Conservation (phyloP, 2,113 vertebrate genomes). For the Macquaria australasica region DNA sequence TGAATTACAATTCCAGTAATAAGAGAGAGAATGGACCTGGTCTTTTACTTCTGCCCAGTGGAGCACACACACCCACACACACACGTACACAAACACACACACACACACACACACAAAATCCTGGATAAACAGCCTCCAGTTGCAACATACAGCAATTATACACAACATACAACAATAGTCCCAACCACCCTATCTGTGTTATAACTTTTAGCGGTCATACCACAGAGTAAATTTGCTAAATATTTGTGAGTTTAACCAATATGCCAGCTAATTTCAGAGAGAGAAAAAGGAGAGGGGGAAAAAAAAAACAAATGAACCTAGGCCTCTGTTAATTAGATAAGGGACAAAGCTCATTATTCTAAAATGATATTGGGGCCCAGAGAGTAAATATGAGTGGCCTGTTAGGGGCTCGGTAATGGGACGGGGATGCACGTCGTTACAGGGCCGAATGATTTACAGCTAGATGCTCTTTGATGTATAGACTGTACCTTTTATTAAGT, state of each 20-base stretch:
- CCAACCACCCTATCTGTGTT: constrained; percentile 64
- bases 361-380: constrained; percentile 92
- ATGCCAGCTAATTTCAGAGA: constrained; percentile 88
- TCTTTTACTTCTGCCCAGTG: constrained; percentile 80
- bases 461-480: constrained; percentile 89
- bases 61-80: constrained; percentile 54
- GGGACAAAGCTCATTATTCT: constrained; percentile 98
- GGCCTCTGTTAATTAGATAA: constrained; percentile 96
- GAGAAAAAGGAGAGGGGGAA: constrained; percentile 16
- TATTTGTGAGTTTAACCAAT: constrained; percentile 92
- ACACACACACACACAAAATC: constrained; percentile 40
- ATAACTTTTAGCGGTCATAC: constrained; percentile 77
- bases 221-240: constrained; percentile 90
- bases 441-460: constrained; percentile 90
- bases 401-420: constrained; percentile 87
- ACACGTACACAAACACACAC: constrained; percentile 41
- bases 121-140: constrained; percentile 60
- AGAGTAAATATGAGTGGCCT: constrained; percentile 92
- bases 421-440: constrained; percentile 89
- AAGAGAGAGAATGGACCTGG: constrained; percentile 85
- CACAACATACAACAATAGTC: constrained; percentile 47
- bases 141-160: constrained; percentile 61
- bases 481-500: constrained; percentile 87
- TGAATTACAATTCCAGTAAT: constrained; percentile 99
- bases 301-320: constrained; percentile 73